phyloP scores from a whole-genome alignment of 1,140 invertebrate genomes.

The Zaprionus inermis region DNA sequence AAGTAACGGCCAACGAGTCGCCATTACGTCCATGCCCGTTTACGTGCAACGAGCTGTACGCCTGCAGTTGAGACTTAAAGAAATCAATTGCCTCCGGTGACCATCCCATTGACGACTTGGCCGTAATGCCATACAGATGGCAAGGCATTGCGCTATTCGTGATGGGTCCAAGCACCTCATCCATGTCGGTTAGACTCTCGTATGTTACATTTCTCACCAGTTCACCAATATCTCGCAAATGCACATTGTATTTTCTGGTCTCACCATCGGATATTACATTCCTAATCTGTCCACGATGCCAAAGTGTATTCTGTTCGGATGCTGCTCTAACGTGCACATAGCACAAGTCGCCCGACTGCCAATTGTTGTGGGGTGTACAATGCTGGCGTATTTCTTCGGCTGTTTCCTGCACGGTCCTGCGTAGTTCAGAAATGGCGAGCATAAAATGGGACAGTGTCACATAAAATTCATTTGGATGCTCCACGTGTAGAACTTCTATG shows the following conservation, averaged over 20 bases:
- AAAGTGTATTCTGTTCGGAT: slow-evolving; percentile 27
- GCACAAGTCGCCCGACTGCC: slow-evolving; percentile 54
- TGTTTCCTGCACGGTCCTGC: slow-evolving; percentile 22
- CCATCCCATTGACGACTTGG: slow-evolving; percentile 29
- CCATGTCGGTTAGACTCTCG: slow-evolving; percentile 22
- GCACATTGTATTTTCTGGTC: slow-evolving; percentile 26
- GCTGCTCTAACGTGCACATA: slow-evolving; percentile 33
- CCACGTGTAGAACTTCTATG: slow-evolving; percentile 38
- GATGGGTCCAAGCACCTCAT: slow-evolving; percentile 6
- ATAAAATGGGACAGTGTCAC: slow-evolving; percentile 52
- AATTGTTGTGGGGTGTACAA: not conserved
- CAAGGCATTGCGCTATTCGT: slow-evolving; percentile 41
- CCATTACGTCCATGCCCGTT: slow-evolving; percentile 3
- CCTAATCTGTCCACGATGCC: slow-evolving; percentile 53
- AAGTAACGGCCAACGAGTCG: slow-evolving; percentile 24
- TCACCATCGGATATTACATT: not conserved
- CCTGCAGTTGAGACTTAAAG: slow-evolving; percentile 41
- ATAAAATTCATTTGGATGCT: slow-evolving; percentile 72
- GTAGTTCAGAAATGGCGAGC: slow-evolving; percentile 18
- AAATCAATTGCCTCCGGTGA: slow-evolving; percentile 21
- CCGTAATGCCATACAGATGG: slow-evolving; percentile 32
- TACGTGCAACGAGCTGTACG: slow-evolving; percentile 29
- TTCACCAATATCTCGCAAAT: slow-evolving; percentile 57
- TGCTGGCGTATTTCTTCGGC: slow-evolving; percentile 11
- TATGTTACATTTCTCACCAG: not conserved